Evolutionary conservation across 30 jellyfish, hydroid and myxozoan genomes (phyloP), one percentile per base, ranked within the genome.

Genomic region (Aurelia aurita): DNA sequence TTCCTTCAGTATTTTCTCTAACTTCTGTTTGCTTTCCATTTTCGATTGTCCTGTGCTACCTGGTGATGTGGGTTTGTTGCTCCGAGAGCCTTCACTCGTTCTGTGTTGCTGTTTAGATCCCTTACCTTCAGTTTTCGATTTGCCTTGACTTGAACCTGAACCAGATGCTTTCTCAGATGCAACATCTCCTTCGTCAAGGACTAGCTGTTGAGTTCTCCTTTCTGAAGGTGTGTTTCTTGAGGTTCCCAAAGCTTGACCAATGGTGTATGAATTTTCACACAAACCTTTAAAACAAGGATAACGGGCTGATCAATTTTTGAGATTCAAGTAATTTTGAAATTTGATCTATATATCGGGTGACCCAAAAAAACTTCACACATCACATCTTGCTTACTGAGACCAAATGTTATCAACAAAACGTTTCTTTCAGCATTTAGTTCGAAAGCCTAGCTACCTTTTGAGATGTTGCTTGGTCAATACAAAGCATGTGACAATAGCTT

Each of bases 1-100:
- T 23, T 64, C 88, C 69, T 66, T 68, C 58, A 34, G 22, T 19
- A 39, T 32, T 43, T 21, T 64, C 58, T 55, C 84, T 45, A n/a
- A 46, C 29, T 57, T 60, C 54, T 54, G 82, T 65, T 73, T 84
- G 80, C 18, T 49, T 35, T 47, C 88, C 7, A 9, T 58, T 88
- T 81, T 70, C 21, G 58, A 49, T 18, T 70, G 65, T 11, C 14
- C 68, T 8, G 68, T 21, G 25, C 91, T 81, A 29, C 61, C 51
- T 1, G 85, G 77, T 23, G 91, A 81, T n/a, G 91, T 67, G 35
- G 31, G 18, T 21, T 77, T 81, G 51, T 73, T 81, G 57, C 84
- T 81, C 51, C 91, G 62, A 15, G 58, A 23, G 57, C 91, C 67
- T 32, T 61, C 91, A 4, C 83, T 68, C 44, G 43, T 35, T 69